Conservation (phyloP, 2,888 invertebrate genomes). For the Candidula unifasciata region DNA sequence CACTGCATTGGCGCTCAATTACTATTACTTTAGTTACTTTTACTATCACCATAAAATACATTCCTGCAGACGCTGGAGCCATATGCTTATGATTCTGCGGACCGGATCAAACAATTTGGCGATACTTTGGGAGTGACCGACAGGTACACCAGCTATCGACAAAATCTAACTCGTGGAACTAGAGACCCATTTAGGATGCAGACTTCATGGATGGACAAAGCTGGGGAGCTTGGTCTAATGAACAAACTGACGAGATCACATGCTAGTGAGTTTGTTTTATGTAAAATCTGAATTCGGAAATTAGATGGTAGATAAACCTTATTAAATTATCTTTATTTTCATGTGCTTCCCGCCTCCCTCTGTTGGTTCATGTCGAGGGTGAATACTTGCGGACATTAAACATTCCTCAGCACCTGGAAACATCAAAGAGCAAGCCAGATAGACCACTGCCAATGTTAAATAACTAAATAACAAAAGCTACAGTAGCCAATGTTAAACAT, state of each 20-base stretch:
- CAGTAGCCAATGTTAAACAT: too few species aligned
- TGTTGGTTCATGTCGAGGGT: too few species aligned
- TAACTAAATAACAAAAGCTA: too few species aligned
- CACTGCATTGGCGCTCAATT: too few species aligned
- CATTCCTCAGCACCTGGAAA: too few species aligned
- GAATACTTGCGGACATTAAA: too few species aligned
- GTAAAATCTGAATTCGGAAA: not conserved
- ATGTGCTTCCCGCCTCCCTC: too few species aligned
- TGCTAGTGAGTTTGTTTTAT: slow-evolving; percentile 48
- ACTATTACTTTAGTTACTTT: too few species aligned
- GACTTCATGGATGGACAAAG: slow-evolving; percentile 65
- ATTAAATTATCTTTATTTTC: too few species aligned
- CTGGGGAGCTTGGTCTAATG: slow-evolving; percentile 49
- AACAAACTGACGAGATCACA: slow-evolving; percentile 53
- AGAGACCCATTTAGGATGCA: slow-evolving; percentile 66
- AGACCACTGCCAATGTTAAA: too few species aligned
- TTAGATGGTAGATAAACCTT: not conserved
- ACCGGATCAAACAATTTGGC: slow-evolving; percentile 75
- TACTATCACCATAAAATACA: too few species aligned
- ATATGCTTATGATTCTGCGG: slow-evolving; percentile 68
- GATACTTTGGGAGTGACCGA: slow-evolving; percentile 77
- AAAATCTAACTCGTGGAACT: slow-evolving; percentile 68
- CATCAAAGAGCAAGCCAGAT: too few species aligned
- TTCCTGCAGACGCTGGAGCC: slow-evolving; percentile 67
- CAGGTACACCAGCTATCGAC: slow-evolving; percentile 76